These are phyloP conservation scores for Sinocyclocheilus maitianheensis DNA, from an alignment of 2,113 vertebrate genomes.

Conservation along the genomic window DNA sequence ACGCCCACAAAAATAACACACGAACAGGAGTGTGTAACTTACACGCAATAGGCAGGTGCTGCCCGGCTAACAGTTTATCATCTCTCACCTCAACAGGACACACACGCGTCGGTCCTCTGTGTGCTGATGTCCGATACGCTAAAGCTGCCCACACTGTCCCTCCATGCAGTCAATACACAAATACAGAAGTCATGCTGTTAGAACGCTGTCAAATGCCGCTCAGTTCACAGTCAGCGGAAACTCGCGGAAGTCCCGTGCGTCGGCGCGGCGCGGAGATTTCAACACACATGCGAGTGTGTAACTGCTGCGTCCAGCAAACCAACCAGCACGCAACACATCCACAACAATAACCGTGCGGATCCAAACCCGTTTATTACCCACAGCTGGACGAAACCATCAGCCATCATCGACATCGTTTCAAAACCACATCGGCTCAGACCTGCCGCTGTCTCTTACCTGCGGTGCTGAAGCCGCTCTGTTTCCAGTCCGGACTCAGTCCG, in stretches of 20 bases:
- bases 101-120: background rate
- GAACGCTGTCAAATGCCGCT: background rate
- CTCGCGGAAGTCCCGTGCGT: background rate
- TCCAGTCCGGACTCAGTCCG: conserved; percentile 78
- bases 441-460: conserved; percentile 75
- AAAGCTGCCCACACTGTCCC: background rate
- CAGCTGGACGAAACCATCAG: background rate
- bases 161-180: background rate
- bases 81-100: background rate
- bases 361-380: no score
- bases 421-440: background rate
- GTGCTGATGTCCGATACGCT: background rate
- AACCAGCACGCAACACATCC: background rate
- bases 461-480: conserved; percentile 66
- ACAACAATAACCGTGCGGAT: background rate
- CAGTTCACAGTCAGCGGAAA: background rate
- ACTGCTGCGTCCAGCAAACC: background rate
- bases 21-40: background rate
- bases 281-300: conserved; percentile 7
- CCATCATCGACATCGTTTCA: background rate
- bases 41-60: background rate
- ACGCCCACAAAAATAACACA: background rate
- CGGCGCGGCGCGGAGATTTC: background rate
- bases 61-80: background rate
- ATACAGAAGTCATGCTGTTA: background rate